phyloP scores from a whole-genome alignment of 2,797 vertebrate genomes.

The Oreochromis mossambicus region DNA sequence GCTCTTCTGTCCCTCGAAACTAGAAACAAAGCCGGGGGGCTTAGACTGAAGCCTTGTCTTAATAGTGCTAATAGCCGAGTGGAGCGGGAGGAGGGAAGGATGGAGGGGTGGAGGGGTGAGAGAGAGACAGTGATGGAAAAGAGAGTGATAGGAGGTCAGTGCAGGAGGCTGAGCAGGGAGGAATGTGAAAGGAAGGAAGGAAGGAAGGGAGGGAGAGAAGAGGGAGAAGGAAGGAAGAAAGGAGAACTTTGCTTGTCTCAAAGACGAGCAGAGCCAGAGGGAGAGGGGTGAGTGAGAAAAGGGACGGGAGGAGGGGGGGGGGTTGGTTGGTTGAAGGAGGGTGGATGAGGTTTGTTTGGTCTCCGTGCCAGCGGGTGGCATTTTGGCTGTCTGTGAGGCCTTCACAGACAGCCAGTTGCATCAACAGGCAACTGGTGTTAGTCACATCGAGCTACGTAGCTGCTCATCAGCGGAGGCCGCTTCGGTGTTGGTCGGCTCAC shows the following conservation, averaged over 20 bases:
- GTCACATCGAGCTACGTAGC: constrained; percentile 23
- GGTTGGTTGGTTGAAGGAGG: not conserved
- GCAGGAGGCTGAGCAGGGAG: constrained; percentile 21
- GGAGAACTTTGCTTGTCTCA: not conserved
- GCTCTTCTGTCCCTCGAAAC: constrained; percentile 37
- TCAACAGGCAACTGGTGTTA: constrained; percentile 33
- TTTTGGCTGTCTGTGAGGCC: constrained; percentile 42
- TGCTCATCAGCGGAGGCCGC: not conserved
- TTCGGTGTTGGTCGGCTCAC: not conserved
- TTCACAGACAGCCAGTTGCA: constrained; percentile 7
- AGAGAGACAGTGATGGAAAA: constrained; percentile 7
- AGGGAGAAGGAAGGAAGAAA: constrained; percentile 13
- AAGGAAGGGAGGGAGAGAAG: constrained; percentile 1
- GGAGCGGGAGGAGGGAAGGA: not conserved
- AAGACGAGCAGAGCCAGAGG: constrained; percentile 11
- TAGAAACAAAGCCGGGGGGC: constrained; percentile 56
- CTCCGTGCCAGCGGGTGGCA: constrained; percentile 39
- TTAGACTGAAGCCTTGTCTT: constrained; percentile 51
- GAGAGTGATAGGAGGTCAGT: not conserved
- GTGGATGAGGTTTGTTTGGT: constrained; percentile 42
- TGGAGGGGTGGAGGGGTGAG: not conserved
- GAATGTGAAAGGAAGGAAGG: constrained; percentile 8
- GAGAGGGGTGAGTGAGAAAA: not conserved
- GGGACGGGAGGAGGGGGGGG: not conserved
- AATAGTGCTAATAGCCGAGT: constrained; percentile 45